A percentile compares a stretch with the other conserved stretches of the same genome.
Evolutionary conservation across 2,888 invertebrate species (phyloP).

Genomic region (Acleris emargana): DNA sequence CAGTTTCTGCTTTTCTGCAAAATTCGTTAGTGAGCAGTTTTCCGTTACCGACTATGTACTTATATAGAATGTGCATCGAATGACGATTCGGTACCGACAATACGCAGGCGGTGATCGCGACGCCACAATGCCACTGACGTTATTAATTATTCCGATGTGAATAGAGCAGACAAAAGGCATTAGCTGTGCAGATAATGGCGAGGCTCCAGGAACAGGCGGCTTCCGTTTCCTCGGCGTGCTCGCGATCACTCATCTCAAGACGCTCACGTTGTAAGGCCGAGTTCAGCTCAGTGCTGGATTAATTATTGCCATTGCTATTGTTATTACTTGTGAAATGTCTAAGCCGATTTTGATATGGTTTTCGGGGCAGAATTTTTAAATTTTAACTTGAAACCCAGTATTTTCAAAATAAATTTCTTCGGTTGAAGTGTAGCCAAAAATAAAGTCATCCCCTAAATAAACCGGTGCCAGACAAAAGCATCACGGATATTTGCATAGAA

Average conservation of each 20-base stretch:
- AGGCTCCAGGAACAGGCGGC: constrained; percentile 47
- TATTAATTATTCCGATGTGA: constrained; percentile 73
- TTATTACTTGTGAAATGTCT: background rate
- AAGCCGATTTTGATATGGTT: no score
- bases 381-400: no score
- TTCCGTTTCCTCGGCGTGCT: constrained; percentile 47
- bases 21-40: no score
- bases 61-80: constrained; percentile 4
- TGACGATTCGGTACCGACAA: constrained; percentile 36
- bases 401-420: no score
- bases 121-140: constrained; percentile 55
- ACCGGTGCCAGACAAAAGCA: no score
- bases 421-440: no score
- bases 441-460: no score
- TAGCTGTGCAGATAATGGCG: constrained; percentile 67
- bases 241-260: constrained; percentile 53
- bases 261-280: background rate
- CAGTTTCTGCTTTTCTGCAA: no score
- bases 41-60: no score
- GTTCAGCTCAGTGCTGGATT: background rate
- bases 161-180: constrained; percentile 68
- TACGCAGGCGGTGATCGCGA: constrained; percentile 44
- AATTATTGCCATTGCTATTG: background rate
- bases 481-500: no score
- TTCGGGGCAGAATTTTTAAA: no score